phyloP scores from a whole-genome alignment of 1,140 invertebrate species.

The Diachasma alloeum region DNA sequence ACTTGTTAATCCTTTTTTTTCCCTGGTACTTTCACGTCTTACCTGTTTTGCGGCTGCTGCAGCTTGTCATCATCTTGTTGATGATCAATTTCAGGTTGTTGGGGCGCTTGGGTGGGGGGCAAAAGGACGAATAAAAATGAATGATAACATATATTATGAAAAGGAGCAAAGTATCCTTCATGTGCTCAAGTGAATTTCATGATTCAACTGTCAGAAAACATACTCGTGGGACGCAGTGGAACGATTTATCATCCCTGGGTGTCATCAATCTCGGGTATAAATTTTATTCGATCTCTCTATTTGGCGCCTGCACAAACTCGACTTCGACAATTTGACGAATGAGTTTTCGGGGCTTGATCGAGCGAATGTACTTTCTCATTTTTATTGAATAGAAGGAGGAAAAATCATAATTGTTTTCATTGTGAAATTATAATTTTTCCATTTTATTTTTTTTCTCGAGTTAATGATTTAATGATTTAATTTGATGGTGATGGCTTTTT shows the following conservation, averaged over 20 bases:
- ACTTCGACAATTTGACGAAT: background rate
- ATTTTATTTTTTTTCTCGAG: too few relatives aligned
- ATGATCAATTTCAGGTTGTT: conserved; percentile 25
- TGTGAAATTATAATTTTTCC: background rate
- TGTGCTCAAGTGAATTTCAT: background rate
- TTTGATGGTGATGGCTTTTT: too few relatives aligned
- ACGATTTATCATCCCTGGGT: conserved; percentile 3
- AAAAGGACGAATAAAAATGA: background rate
- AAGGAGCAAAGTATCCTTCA: background rate
- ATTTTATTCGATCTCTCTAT: conserved; percentile 6
- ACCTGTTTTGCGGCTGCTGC: conserved; percentile 1
- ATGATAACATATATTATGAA: background rate
- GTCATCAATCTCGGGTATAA: background rate
- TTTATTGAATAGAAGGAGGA: too few relatives aligned
- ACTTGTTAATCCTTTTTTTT: conserved; percentile 13
- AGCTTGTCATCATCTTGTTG: conserved; percentile 28
- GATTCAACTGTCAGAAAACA: background rate
- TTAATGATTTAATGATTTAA: too few relatives aligned
- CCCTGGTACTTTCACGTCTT: background rate
- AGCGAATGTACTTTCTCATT: too few relatives aligned
- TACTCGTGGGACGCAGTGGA: background rate
- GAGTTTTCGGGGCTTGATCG: background rate
- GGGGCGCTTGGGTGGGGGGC: background rate
- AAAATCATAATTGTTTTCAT: background rate
- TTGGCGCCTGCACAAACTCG: background rate